Evolutionary conservation across 2,113 vertebrate genomes (phyloP).

Genomic region (Hyperoodon ampullatus): DNA sequence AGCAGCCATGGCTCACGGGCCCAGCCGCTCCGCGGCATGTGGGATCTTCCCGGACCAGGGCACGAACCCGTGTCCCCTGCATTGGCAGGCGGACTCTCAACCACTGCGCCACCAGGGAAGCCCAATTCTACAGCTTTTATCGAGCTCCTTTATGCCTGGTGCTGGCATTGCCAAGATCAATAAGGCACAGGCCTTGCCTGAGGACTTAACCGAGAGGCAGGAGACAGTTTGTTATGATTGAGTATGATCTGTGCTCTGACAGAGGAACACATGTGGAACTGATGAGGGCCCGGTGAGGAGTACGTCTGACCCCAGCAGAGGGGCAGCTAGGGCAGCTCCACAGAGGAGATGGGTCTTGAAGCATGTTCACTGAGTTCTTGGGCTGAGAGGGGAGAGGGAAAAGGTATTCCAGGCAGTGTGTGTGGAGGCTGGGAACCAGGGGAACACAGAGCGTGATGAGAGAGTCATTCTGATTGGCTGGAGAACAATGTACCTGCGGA

Average conservation of each 20-base stretch:
- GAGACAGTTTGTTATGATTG: too few species aligned
- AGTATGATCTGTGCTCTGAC: neutral
- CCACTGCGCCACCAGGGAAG: too few species aligned
- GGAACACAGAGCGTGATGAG: neutral
- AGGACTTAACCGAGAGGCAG: neutral
- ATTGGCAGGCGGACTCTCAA: too few species aligned
- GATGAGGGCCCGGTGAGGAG: neutral
- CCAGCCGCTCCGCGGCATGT: too few species aligned
- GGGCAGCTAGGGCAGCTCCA: neutral
- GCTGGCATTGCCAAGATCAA: neutral
- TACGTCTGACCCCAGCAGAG: neutral
- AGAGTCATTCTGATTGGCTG: neutral
- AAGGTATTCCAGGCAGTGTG: neutral
- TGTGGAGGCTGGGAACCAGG: neutral
- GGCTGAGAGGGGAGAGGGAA: neutral
- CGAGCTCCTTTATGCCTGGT: neutral
- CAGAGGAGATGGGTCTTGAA: neutral
- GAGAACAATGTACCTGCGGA: neutral
- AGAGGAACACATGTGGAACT: neutral
- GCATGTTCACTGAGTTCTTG: neutral
- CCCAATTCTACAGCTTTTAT: neutral
- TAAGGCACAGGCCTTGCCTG: neutral
- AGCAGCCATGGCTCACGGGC: too few species aligned
- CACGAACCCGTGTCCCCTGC: too few species aligned
- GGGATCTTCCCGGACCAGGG: too few species aligned